Evolutionary conservation across 2,888 invertebrate genomes (phyloP).

Genomic region (Pemphredon lugubris): DNA sequence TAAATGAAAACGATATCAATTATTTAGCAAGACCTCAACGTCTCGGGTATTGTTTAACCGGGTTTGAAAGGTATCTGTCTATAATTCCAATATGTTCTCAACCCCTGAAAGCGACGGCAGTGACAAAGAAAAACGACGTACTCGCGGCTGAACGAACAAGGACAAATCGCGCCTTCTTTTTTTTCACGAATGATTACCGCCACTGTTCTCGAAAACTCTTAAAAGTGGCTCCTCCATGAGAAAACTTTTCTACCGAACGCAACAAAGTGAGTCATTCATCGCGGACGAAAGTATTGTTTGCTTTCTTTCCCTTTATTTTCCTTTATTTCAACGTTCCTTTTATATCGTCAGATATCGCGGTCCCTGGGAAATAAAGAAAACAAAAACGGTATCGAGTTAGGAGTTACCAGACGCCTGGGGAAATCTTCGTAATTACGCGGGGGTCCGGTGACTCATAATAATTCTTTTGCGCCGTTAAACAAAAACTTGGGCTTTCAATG

Average conservation of each 20-base stretch:
- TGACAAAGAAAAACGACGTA: conserved; percentile 1
- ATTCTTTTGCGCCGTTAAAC: conserved; percentile 5
- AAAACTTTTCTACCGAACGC: conserved; percentile 57
- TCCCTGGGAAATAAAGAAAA: neutral
- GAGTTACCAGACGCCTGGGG: neutral
- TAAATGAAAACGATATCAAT: too few relatives aligned
- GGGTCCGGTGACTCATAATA: conserved; percentile 5
- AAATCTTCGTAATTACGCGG: conserved; percentile 23
- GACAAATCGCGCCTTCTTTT: conserved; percentile 53
- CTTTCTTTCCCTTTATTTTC: conserved; percentile 35
- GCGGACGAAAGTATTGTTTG: conserved; percentile 53
- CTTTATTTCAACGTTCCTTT: conserved; percentile 43
- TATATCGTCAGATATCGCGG: conserved; percentile 25
- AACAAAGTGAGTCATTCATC: conserved; percentile 60
- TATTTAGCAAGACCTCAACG: too few relatives aligned
- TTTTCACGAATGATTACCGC: conserved; percentile 51
- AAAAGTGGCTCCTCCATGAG: conserved; percentile 45
- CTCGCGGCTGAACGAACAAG: conserved; percentile 28
- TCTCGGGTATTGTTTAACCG: too few relatives aligned
- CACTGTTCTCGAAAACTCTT: conserved; percentile 52
- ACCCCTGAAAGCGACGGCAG: neutral
- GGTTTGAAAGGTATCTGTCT: neutral
- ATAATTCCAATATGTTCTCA: conserved; percentile 6
- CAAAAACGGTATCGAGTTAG: conserved; percentile 2
- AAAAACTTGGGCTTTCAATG: conserved; percentile 12